Evolutionary conservation across 2,797 vertebrate genomes (phyloP).

Genomic region (Buceros bicornis): DNA sequence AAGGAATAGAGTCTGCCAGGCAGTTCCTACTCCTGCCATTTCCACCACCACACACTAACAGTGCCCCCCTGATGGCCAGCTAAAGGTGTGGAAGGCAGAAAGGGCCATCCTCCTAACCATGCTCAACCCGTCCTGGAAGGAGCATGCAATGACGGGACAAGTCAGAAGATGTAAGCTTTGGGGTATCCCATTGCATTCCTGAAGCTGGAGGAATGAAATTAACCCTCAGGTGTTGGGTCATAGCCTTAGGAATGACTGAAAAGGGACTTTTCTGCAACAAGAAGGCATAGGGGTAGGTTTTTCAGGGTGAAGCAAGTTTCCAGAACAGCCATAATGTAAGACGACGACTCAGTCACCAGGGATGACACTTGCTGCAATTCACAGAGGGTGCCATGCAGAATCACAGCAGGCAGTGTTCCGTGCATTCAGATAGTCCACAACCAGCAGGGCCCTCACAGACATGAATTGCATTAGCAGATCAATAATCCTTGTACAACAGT

Average conservation of each 20-base stretch:
- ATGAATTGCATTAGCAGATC: not conserved
- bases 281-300: not conserved
- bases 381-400: accelerated
- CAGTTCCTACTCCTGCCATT: not conserved
- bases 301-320: not conserved
- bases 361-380: not conserved
- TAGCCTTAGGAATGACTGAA: not conserved
- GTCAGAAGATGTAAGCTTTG: accelerated
- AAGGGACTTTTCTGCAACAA: not conserved
- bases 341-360: not conserved
- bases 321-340: not conserved
- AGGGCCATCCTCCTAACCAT: not conserved
- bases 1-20: not conserved
- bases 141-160: not conserved
- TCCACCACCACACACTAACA: not conserved
- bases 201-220: not conserved
- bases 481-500: not conserved
- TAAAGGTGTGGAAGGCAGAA: not conserved
- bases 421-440: not conserved
- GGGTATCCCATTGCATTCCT: not conserved
- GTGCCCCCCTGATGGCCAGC: too few relatives aligned
- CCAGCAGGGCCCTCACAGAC: not conserved
- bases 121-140: not conserved
- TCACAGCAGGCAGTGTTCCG: not conserved
- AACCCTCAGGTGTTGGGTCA: not conserved